Evolutionary conservation across 2,888 invertebrate species (phyloP).

Genomic region (Cephus runcator): DNA sequence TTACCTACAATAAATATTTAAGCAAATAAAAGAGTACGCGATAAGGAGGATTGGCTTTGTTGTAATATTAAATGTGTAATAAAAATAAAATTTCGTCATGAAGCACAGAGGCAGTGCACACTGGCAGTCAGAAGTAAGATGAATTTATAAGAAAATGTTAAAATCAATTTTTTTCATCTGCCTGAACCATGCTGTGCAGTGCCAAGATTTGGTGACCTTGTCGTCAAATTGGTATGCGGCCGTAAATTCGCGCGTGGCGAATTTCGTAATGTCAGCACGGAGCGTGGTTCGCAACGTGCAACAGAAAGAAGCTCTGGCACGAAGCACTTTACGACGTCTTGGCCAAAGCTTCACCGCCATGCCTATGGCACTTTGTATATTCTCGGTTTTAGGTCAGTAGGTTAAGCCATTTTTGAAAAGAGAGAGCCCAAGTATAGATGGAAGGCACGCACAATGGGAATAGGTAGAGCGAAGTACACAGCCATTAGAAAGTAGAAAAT

Average conservation of each 20-base stretch:
- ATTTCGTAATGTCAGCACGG: background rate
- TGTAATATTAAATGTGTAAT: background rate
- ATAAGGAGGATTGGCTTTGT: background rate
- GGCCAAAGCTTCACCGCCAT: background rate
- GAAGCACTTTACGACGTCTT: background rate
- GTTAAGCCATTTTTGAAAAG: constrained; percentile 26
- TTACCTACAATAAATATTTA: background rate
- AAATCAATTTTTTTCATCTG: background rate
- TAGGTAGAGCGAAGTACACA: background rate
- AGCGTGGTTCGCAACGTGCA: background rate
- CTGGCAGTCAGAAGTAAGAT: background rate
- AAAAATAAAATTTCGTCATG: background rate
- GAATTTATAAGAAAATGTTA: background rate
- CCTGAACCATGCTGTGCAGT: background rate
- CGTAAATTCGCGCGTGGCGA: background rate
- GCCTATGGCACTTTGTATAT: background rate
- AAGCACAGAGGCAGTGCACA: background rate
- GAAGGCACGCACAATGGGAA: background rate
- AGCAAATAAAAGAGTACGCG: background rate
- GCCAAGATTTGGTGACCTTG: background rate
- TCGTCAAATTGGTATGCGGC: background rate
- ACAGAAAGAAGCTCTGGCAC: background rate
- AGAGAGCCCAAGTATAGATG: background rate
- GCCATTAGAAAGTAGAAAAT: constrained; percentile 28
- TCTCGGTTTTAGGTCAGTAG: constrained; percentile 49